Evolutionary conservation across 2,888 invertebrate species (phyloP), one percentile per base, ranked within the genome.

Genomic region (Drosophila incognita): DNA sequence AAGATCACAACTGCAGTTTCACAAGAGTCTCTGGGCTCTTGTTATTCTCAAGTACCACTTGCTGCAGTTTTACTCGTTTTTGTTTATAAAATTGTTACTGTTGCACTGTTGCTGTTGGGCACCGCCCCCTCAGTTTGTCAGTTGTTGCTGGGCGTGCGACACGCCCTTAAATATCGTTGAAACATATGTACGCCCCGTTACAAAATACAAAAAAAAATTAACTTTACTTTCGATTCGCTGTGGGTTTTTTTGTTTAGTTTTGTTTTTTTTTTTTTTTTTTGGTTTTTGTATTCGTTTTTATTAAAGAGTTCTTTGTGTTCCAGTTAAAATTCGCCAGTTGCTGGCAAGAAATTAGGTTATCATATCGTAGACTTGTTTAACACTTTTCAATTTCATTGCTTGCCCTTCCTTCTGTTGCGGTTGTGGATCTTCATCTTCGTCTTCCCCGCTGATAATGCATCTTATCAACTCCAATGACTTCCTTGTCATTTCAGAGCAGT

Each of bases 371-470:
- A 77, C 79, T 81, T 80, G 83, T 80, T 88, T 54, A 76, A 90
- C 90, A 90, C 83, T 74, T 84, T 89, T 89, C 70, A 90, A 84
- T 90, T 83, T 79, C 58, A 79, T 81, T 61, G 68, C 57, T 52
- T 65, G 67, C 56, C 51, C 21, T 36, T 66, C 72, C 76, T 69
- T 68, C 61, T 74, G 71, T 49, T 71, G 79, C 67, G 79, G 78
- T 75, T 83, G 87, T 76, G 68, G 81, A 84, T 91, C 90, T 81
- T 92, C 92, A 89, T 92, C 92, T 86, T 92, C 92, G 89, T 92
- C 92, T 82, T 91, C 92, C 89, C 82, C 92, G 89, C 83, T 92
- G 87, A 91, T 91, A 90, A 69, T 88, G 87, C 92, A 91, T 91
- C 84, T 90, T 90, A 89, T 88, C 89, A 88, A 80, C 77, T 83